Conservation (phyloP, 2,797 vertebrate species). For the Gymnocypris eckloni region DNA sequence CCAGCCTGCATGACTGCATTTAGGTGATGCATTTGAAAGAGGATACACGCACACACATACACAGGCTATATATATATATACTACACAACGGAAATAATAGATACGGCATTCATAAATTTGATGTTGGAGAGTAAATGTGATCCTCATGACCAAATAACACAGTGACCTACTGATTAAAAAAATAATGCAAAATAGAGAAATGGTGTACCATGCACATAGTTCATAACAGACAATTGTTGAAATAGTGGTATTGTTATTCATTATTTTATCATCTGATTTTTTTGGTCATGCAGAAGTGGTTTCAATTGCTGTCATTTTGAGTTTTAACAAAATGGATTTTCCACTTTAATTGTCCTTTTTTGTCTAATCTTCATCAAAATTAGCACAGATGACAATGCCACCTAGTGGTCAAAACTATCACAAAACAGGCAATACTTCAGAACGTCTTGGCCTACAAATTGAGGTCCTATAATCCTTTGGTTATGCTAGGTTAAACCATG, state of each 20-base stretch:
- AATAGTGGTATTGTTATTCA: not conserved
- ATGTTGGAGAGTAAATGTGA: not conserved
- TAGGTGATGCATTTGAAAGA: constrained; percentile 14
- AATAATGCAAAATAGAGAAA: not conserved
- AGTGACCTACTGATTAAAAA: not conserved
- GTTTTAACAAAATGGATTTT: not conserved
- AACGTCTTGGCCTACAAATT: too few relatives aligned
- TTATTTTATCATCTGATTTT: not conserved
- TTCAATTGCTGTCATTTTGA: not conserved
- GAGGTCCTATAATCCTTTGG: not conserved
- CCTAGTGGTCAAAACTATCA: not conserved
- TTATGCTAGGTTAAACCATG: not conserved
- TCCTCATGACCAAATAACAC: not conserved
- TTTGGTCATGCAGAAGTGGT: too few relatives aligned
- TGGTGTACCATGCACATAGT: not conserved
- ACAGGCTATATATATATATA: constrained; percentile 7
- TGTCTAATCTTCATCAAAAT: not conserved
- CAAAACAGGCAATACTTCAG: not conserved
- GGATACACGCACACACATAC: not conserved
- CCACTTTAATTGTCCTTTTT: not conserved
- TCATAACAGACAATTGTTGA: not conserved
- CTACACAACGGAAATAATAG: constrained; percentile 6
- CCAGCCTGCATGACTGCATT: constrained; percentile 3
- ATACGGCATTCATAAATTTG: constrained; percentile 18
- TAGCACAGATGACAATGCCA: not conserved